Evolutionary conservation across 2,797 vertebrate genomes (phyloP).

Genomic region (Poecilia gillii): DNA sequence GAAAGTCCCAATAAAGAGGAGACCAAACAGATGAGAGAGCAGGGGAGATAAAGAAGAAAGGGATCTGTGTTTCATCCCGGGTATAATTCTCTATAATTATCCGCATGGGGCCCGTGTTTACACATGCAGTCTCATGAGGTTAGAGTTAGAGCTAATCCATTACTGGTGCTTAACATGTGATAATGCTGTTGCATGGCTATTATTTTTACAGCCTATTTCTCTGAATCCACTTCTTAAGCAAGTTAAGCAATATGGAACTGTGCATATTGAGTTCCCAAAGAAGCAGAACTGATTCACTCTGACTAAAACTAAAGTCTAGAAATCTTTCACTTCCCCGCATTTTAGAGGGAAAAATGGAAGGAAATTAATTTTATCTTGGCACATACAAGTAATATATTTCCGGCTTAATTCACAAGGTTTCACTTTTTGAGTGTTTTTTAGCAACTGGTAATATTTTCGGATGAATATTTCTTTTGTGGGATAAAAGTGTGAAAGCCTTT

Average conservation of each 20-base stretch:
- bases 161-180: slow-evolving; percentile 62
- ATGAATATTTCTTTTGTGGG: not conserved
- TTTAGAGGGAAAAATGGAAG: not conserved
- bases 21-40: slow-evolving; percentile 45
- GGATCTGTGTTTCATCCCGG: slow-evolving; percentile 55
- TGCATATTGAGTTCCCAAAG: not conserved
- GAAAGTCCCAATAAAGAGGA: slow-evolving; percentile 61
- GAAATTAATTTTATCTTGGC: not conserved
- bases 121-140: slow-evolving; percentile 68
- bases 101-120: slow-evolving; percentile 68
- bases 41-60: slow-evolving; percentile 53
- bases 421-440: not conserved
- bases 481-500: not conserved
- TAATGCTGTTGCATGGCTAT: slow-evolving; percentile 32
- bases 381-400: not conserved
- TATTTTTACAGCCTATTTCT: slow-evolving; percentile 21
- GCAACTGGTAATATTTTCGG: not conserved
- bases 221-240: slow-evolving; percentile 19
- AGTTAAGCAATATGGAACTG: slow-evolving; percentile 4
- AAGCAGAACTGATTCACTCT: slow-evolving; percentile 8
- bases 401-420: not conserved
- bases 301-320: not conserved
- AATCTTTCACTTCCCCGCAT: not conserved
- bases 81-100: slow-evolving; percentile 68
- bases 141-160: slow-evolving; percentile 61